Evolutionary conservation across 2,888 invertebrate genomes (phyloP), one percentile per base, ranked within the genome.

Genomic region (Pseudolycoriella hygida): DNA sequence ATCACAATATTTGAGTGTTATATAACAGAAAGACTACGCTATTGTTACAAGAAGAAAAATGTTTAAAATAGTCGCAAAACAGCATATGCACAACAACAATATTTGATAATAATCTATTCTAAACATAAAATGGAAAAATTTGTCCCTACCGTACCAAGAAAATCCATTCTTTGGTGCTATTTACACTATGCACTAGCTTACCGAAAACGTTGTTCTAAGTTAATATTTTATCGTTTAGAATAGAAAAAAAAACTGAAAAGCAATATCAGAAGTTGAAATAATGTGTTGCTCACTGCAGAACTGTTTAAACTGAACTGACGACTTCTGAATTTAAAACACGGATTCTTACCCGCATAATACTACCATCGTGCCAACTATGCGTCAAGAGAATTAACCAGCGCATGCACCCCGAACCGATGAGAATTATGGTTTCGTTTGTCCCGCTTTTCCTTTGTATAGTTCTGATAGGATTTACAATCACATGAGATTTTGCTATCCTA

Each of bases 161-260:
- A 62, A 66, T 64, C 64, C 64, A 64, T 61, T 63, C 63, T 61
- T 59, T 59, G 66, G 62, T 64, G 66, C 64, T 60, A 57, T 60
- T 56, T 25, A 25, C 25, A 50, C 57, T 60, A 56, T 58, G 57
- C 60, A 62, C 65, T 64, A 64, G 58, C 64, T 64, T 59, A 59
- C 61, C 59, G 59, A 59, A 51, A 58, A 54, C 56, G 55, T 57
- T 57, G 58, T 58, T 56, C 15, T 34, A 34, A 14, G 12, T 14
- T 34, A 8, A 12, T 34, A 30, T 34, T 34, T 34, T 34, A 34
- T 14, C 15, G 11, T 12, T 37, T 37, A 37, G 3, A 14, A 14
- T 37, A 37, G 4, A 37, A 12, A 14, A 37, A 14, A 37, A 37
- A 12, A 37, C 11, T 37, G 37, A 37, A 37, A 37, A 37, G 11